phyloP scores from a whole-genome alignment of 1,140 invertebrate species.

The Phocides pigmalion region DNA sequence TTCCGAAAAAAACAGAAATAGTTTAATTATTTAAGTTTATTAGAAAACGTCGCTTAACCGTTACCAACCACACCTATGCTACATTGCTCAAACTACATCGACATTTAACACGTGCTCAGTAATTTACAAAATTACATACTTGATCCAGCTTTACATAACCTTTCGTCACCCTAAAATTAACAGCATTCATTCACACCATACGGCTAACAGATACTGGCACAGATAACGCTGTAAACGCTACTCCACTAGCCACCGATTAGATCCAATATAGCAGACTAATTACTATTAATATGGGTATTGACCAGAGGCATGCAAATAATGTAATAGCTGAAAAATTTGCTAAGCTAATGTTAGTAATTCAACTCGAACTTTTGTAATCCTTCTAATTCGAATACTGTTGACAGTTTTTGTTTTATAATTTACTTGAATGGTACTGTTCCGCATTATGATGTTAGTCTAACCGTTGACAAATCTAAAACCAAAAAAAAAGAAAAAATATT shows the following conservation, averaged over 20 bases:
- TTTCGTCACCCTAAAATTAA: constrained; percentile 6
- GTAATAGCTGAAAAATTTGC: no score
- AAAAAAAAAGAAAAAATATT: no score
- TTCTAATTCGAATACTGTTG: no score
- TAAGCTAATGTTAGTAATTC: background rate
- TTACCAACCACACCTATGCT: background rate
- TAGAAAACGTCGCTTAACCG: background rate
- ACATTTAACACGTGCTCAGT: constrained; percentile 2
- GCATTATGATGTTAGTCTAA: no score
- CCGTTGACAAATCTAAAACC: no score
- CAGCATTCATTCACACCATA: constrained; percentile 3
- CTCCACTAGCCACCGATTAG: background rate
- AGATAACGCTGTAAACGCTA: background rate
- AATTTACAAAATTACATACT: constrained; percentile 5
- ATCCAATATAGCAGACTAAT: constrained; percentile 1
- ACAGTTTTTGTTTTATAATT: no score
- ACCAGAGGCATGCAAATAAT: no score
- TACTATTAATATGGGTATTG: background rate
- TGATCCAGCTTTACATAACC: background rate
- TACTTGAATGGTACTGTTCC: no score
- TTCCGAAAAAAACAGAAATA: no score
- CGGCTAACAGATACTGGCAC: constrained; percentile 1
- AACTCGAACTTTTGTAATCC: no score
- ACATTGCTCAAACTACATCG: background rate
- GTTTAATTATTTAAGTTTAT: background rate